Conservation (phyloP, 2,888 invertebrate species). For the Mechanitis messenoides region DNA sequence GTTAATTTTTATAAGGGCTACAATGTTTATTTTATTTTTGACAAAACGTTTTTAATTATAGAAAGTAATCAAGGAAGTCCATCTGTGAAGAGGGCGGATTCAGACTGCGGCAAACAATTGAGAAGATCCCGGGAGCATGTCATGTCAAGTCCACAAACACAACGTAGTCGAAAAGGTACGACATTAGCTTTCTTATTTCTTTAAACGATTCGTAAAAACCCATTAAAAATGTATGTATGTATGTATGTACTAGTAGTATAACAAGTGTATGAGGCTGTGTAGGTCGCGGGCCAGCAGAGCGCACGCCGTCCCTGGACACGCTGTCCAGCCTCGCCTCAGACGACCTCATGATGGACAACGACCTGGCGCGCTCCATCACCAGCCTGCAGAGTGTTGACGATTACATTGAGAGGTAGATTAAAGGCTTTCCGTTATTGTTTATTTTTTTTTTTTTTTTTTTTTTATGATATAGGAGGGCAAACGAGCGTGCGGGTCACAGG, state of each 20-base stretch:
- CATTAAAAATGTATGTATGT: too few relatives aligned
- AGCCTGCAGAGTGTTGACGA: constrained; percentile 74
- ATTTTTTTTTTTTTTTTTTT: too few relatives aligned
- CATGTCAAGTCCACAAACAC: constrained; percentile 62
- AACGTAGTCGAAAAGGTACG: constrained; percentile 66
- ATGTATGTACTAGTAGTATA: background rate
- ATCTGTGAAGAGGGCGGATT: constrained; percentile 56
- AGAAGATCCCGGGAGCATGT: constrained; percentile 65
- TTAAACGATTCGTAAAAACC: too few relatives aligned
- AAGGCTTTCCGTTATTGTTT: too few relatives aligned
- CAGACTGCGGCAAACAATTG: constrained; percentile 55
- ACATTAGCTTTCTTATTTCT: background rate
- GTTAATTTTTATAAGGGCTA: too few relatives aligned
- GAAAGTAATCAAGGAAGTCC: constrained; percentile 67
- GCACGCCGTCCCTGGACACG: constrained; percentile 86
- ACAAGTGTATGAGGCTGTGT: constrained; percentile 38
- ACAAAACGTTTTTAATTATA: constrained; percentile 27
- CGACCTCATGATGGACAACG: constrained; percentile 91
- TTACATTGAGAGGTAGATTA: constrained; percentile 73
- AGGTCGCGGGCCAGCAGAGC: constrained; percentile 63
- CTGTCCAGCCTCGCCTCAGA: constrained; percentile 92
- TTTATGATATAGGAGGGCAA: too few relatives aligned
- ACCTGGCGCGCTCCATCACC: constrained; percentile 79
- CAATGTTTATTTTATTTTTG: too few relatives aligned
- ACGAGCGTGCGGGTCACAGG: too few relatives aligned